Base-by-base conservation (phyloP, 2,797 vertebrate genomes). In the Lacerta viridis region DNA sequence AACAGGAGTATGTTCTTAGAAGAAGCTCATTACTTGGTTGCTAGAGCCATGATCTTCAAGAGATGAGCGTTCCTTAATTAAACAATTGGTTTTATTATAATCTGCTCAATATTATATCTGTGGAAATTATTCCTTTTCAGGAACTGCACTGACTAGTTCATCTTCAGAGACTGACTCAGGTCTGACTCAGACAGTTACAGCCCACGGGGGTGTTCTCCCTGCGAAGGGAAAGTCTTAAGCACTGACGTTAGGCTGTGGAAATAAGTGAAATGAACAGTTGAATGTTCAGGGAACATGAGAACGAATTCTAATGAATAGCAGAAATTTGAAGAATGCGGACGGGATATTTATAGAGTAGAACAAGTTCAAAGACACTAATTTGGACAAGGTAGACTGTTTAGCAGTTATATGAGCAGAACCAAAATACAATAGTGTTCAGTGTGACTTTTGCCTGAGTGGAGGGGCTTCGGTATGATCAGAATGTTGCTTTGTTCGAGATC, bases 261-360 rank as follows among this genome's bases (percentile, higher is more conserved):
- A 64, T 69, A 79, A 79, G 74, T 81, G 29, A n/a, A 72, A 80
- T 59, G 80, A 74, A 64, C 46, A 81, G 36, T 46, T 87, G 79
- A 39, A 72, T 64, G 50, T 29, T 75, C n/a, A 25, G 69, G 36
- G 79, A 87, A 87, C 50, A 72, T 81, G 86, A 81, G 86, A 87
- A n/a, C 64, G 29, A 61, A 72, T 87, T 72, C 78, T 87, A 87
- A 87, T 87, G 68, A 81, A 74, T 74, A 81, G 43, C 78, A 81
- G 86, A 81, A 46, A 41, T 18, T 69, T 81, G 55, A 75, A 71
- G 79, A 87, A 87, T 87, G 78, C 74, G 36, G 20, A 61, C 8
- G 5, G 20, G 69, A 43, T 87, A 87, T 87, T 87, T 74, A 81
- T 74, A 81, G 36, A 81, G 55, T 20, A 61, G 50, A 64, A 64